Evolutionary conservation across 2,113 vertebrate species (phyloP), one percentile per base, ranked within the genome.

Genomic region (Thinocorus orbignyianus): DNA sequence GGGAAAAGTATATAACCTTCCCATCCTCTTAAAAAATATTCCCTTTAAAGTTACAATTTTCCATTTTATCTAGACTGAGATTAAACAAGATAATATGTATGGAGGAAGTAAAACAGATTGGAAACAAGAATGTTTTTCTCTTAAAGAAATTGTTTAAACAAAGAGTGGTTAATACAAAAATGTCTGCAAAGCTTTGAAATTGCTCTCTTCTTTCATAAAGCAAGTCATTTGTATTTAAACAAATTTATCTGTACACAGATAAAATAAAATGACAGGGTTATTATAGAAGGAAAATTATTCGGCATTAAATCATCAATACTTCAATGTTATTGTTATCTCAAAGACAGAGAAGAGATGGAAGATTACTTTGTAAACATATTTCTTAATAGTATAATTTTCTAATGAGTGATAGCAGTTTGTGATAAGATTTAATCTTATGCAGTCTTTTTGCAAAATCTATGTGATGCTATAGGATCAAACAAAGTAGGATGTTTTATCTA

Each of bases 221-320:
- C 57, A 58, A 85, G 49, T 60, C 8, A 86, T 96, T 90, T 87
- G 54, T 62, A 79, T 86, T 89, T 91, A 90, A 92, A 95, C 42
- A 89, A 87, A 87, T 55, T 79, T 46, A 17, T 79, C 68, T 44
- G 23, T 11, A 31, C n/a, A 39, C n/a, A 92, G 87, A 86, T 68
- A 58, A 78, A 92, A 91, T 81, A 74, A 91, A 90, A 83, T 62
- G 69, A 52, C 74, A 81, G 52, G 26, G 60, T 76, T 83, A 46
- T 28, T 65, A 64, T 10, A 92, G 61, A 68, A 33, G 68, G 52
- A 60, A 54, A 94, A 88, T 46, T 80, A 89, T 54, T 73, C 76
- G 78, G 37, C 88, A 94, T 74, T 93, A 83, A 69, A 88, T 42
- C 76, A 86, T 78, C 9, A 11, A 71, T 65, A 66, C 78, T 86